Conservation (phyloP, 2,113 vertebrate genomes). For the Puntigrus tetrazona region DNA sequence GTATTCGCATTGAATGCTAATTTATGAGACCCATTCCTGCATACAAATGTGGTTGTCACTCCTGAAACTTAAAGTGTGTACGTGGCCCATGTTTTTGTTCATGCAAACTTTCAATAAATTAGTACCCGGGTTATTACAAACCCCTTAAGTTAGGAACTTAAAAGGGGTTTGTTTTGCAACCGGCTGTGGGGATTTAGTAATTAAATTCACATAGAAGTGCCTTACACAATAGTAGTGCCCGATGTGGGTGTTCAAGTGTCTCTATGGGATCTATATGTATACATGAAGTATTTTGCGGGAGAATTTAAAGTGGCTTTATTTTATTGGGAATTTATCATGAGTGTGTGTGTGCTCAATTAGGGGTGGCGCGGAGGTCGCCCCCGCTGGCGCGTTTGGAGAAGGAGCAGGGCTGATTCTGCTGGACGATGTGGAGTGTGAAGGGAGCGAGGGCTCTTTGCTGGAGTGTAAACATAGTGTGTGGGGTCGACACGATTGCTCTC, state of each 20-base stretch:
- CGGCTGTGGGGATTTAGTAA: background rate
- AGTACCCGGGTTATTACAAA: too few relatives aligned
- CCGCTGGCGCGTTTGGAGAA: conserved; percentile 74
- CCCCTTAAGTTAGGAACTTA: background rate
- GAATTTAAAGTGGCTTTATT: background rate
- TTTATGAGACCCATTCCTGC: too few relatives aligned
- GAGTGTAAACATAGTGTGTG: conserved; percentile 85
- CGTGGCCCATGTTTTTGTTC: background rate
- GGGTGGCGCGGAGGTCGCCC: conserved; percentile 71
- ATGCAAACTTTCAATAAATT: background rate
- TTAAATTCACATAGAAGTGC: background rate
- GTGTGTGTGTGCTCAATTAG: conserved; percentile 56
- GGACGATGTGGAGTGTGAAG: conserved; percentile 84
- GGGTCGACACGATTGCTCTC: conserved; percentile 89
- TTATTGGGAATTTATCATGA: conserved; percentile 10
- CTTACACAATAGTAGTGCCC: background rate
- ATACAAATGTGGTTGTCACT: too few relatives aligned
- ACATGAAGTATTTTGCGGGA: background rate
- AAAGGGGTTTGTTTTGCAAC: background rate
- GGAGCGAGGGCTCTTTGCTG: conserved; percentile 82
- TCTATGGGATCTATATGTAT: background rate
- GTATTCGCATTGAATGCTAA: too few relatives aligned
- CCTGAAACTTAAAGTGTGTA: too few relatives aligned
- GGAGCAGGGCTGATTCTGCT: conserved; percentile 84
- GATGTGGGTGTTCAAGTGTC: background rate